phyloP scores from a whole-genome alignment of 2,888 invertebrate species.

The Zele albiditarsus region DNA sequence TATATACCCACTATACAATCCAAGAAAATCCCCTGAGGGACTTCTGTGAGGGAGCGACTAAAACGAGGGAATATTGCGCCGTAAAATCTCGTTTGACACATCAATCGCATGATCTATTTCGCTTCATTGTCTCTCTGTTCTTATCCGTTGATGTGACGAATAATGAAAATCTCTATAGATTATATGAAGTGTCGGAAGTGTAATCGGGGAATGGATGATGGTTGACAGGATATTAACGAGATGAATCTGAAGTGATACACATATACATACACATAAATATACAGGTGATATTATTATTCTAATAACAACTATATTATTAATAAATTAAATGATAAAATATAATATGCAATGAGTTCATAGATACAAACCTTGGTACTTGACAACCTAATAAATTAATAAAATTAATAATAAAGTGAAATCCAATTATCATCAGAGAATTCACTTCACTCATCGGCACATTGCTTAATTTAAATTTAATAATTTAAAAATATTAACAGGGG shows the following conservation, averaged over 20 bases:
- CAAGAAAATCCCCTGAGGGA: background rate
- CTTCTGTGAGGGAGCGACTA: background rate
- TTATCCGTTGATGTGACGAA: background rate
- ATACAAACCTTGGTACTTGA: background rate
- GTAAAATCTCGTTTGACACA: background rate
- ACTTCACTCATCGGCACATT: conserved; percentile 33
- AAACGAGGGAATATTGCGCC: background rate
- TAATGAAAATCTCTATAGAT: background rate
- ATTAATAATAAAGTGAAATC: background rate
- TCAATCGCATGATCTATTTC: background rate
- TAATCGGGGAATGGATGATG: background rate
- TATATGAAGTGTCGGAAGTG: background rate
- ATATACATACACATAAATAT: background rate
- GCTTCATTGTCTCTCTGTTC: background rate
- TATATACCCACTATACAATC: background rate
- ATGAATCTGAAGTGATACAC: background rate
- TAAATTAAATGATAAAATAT: background rate
- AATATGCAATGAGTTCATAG: background rate
- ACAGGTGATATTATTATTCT: too few relatives aligned
- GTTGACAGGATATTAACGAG: background rate
- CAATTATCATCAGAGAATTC: background rate
- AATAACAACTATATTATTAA: too few relatives aligned
- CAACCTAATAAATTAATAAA: conserved; percentile 7
- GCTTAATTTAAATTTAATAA: background rate
- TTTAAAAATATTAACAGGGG: too few relatives aligned